These are phyloP conservation scores for Coleophora deauratella DNA, from an alignment of 2,888 invertebrate species.

Conservation along the genomic window DNA sequence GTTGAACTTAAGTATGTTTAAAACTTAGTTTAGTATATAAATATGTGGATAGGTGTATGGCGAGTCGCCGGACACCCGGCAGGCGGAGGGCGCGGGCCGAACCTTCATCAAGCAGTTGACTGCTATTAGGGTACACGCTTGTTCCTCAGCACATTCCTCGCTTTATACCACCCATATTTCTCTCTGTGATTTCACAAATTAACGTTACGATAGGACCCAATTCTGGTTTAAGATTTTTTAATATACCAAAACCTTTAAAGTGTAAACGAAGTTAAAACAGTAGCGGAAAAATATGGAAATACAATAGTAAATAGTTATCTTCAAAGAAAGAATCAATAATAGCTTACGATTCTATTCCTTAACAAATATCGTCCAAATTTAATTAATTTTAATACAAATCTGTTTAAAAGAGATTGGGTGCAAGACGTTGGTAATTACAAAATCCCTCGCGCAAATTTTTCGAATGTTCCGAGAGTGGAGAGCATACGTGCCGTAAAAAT, in stretches of 20 bases:
- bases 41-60: not conserved
- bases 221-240: no score
- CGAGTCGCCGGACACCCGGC: not conserved
- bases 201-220: constrained; percentile 26
- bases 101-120: constrained; percentile 73
- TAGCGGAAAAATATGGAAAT: no score
- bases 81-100: constrained; percentile 23
- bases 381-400: no score
- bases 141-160: constrained; percentile 61
- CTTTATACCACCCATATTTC: constrained; percentile 56
- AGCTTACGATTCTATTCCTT: no score
- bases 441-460: constrained; percentile 62
- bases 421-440: constrained; percentile 60
- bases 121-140: constrained; percentile 69
- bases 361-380: no score
- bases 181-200: constrained; percentile 64
- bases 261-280: no score
- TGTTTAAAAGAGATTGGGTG: not conserved
- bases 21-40: no score
- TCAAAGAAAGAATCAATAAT: no score
- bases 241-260: no score
- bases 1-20: no score
- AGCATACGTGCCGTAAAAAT: constrained; percentile 70
- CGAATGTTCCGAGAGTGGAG: constrained; percentile 54
- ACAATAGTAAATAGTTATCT: no score